A percentile compares a stretch with the other conserved stretches of the same genome.
phyloP scores from a whole-genome alignment of 2,797 vertebrate species.

The Hylomyscus alleni region DNA sequence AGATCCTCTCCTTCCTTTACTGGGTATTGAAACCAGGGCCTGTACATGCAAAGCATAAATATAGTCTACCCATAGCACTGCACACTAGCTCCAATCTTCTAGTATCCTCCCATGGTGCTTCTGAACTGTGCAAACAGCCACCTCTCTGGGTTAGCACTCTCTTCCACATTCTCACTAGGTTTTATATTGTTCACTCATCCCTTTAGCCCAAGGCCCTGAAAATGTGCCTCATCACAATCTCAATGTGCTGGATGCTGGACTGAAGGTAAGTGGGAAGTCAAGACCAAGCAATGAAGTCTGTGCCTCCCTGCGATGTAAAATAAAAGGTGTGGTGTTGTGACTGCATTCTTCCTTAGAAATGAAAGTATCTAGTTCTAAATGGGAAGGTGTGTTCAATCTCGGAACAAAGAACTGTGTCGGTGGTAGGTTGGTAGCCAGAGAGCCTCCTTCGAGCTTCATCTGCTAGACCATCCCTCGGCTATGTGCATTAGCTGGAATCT shows the following conservation, averaged over 20 bases:
- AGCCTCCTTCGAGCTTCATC: neutral
- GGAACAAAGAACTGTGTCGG: neutral
- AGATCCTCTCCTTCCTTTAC: neutral
- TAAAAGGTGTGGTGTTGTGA: neutral
- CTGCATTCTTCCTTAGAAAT: conserved; percentile 7
- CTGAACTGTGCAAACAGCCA: neutral
- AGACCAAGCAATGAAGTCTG: neutral
- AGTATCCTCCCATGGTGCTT: neutral
- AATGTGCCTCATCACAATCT: too few species aligned
- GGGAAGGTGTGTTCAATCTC: neutral
- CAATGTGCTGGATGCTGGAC: neutral
- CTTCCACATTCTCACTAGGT: neutral
- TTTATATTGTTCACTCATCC: neutral
- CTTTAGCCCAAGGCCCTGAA: neutral
- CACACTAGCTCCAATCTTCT: too few species aligned
- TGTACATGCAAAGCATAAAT: neutral
- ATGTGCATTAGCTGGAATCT: conserved; percentile 60
- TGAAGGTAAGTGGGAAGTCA: neutral
- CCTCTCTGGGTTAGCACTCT: neutral
- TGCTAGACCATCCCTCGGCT: conserved; percentile 75
- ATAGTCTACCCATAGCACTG: neutral
- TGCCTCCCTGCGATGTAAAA: neutral
- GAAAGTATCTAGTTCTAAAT: neutral
- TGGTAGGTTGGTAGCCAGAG: neutral
- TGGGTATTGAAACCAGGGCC: neutral